phyloP scores from a whole-genome alignment of 2,888 invertebrate species.

The Platycnemis pennipes region DNA sequence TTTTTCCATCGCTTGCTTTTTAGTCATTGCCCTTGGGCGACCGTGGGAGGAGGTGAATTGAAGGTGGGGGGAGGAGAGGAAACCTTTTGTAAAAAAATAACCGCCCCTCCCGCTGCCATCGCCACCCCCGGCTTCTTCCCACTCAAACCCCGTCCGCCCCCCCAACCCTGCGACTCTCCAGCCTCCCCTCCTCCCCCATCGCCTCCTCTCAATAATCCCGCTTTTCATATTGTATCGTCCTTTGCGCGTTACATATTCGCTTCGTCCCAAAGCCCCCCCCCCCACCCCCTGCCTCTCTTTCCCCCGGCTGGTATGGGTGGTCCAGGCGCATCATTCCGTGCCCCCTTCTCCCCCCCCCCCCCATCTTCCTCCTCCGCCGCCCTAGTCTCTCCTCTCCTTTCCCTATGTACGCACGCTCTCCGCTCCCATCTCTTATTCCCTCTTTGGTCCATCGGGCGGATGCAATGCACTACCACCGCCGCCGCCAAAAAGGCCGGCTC shows the following conservation, averaged over 20 bases:
- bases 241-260: conserved; percentile 30
- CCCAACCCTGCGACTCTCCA: no score
- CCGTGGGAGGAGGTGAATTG: not conserved
- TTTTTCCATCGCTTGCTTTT: conserved; percentile 62
- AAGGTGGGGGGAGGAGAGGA: not conserved
- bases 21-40: conserved; percentile 59
- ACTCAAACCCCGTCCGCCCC: not conserved
- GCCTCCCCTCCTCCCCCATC: not conserved
- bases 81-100: conserved; percentile 44
- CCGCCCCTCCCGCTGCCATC: not conserved
- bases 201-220: conserved; percentile 52
- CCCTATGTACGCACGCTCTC: conserved; percentile 67
- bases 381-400: not conserved
- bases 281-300: not conserved
- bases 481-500: conserved; percentile 73
- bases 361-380: conserved; percentile 35
- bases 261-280: conserved; percentile 74
- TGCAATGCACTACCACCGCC: conserved; percentile 77
- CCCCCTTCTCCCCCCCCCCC: not conserved
- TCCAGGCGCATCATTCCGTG: not conserved
- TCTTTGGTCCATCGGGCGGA: conserved; percentile 79
- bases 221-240: conserved; percentile 65
- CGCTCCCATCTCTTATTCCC: conserved; percentile 76
- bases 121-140: conserved; percentile 2
- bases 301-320: not conserved